These are phyloP conservation scores for Spongilla lacustris DNA, from an alignment of 37 sponge, comb jelly and placozoan species.

Conservation along the genomic window DNA sequence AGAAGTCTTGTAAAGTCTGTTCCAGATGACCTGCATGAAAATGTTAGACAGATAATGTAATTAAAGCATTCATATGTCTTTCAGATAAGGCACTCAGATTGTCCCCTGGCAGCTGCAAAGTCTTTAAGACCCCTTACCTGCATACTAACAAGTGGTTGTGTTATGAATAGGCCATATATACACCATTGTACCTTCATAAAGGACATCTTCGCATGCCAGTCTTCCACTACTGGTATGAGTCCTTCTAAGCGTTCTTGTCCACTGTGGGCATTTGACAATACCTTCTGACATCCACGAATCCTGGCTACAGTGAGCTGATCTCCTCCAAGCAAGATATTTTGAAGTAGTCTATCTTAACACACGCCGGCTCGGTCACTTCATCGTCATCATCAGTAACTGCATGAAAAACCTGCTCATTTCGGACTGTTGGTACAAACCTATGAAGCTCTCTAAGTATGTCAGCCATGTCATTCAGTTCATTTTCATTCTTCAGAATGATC, in stretches of 20 bases:
- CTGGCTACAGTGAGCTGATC: conserved; percentile 30
- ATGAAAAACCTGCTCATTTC: background rate
- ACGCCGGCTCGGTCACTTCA: background rate
- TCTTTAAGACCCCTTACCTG: background rate
- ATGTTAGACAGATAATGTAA: background rate
- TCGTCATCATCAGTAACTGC: too few relatives aligned
- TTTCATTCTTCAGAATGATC: conserved; percentile 9
- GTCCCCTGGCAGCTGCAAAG: background rate
- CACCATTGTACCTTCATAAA: background rate
- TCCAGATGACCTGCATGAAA: background rate
- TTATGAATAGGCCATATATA: background rate
- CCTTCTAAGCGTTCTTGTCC: conserved; percentile 5
- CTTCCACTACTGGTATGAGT: conserved; percentile 13
- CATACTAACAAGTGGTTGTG: background rate
- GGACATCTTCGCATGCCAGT: conserved; percentile 24
- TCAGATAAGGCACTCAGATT: too few relatives aligned
- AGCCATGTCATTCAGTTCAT: conserved; percentile 11
- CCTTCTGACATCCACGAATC: background rate
- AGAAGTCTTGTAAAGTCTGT: conserved; percentile 5
- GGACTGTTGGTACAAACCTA: background rate
- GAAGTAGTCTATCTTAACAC: background rate
- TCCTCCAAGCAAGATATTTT: background rate
- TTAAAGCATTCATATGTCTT: background rate
- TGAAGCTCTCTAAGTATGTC: conserved; percentile 20
- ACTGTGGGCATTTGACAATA: background rate